These are phyloP conservation scores for Pegea sp. DNA, from an alignment of 23 tunicate genomes.

Conservation along the genomic window DNA sequence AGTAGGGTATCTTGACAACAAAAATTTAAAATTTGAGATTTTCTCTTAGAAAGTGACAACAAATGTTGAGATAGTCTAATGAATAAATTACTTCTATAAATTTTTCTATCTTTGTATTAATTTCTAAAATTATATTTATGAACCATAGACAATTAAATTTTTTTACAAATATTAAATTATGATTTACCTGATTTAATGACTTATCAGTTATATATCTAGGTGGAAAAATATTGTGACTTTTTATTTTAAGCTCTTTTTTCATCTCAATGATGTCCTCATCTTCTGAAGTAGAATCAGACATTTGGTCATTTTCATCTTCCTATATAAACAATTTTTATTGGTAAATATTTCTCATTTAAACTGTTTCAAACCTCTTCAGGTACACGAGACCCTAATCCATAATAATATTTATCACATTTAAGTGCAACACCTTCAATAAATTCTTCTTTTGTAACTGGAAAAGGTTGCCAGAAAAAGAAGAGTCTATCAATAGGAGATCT, in stretches of 20 bases:
- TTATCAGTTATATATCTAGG: not conserved
- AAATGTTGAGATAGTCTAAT: not conserved
- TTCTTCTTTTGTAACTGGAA: constrained; percentile 85
- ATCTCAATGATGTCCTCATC: not conserved
- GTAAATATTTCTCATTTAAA: not conserved
- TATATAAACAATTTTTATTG: too few species aligned
- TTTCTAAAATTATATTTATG: not conserved
- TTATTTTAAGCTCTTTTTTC: not conserved
- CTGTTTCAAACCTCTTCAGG: not conserved
- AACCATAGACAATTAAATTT: not conserved
- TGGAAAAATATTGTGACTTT: constrained; percentile 1
- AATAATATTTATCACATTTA: constrained; percentile 55
- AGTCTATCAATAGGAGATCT: constrained; percentile 59
- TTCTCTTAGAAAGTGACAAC: not conserved
- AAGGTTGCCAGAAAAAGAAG: constrained; percentile 84
- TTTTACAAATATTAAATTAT: not conserved
- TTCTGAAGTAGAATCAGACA: too few species aligned
- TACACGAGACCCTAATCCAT: constrained; percentile 9
- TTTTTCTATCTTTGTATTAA: not conserved
- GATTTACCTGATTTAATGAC: not conserved
- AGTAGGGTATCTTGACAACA: constrained; percentile 43
- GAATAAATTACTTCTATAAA: not conserved
- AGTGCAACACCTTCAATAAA: constrained; percentile 82
- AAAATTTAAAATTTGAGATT: not conserved
- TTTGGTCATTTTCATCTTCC: too few species aligned